phyloP scores from a whole-genome alignment of 1,140 invertebrate species.

The Drosophila cardini region DNA sequence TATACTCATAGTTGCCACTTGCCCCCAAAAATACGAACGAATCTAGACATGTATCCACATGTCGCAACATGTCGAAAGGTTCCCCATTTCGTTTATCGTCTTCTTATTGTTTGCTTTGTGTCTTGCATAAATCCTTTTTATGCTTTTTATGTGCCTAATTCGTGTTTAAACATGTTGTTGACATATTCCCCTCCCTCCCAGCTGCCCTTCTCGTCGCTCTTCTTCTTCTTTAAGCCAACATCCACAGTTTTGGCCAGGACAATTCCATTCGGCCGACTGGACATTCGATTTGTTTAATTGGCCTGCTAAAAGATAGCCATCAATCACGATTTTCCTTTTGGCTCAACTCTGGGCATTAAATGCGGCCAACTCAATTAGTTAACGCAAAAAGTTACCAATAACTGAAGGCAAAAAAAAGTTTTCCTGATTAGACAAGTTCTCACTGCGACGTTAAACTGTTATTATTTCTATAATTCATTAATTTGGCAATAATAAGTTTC shows the following conservation, averaged over 20 bases:
- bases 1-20: constrained; percentile 55
- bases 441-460: constrained; percentile 12
- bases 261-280: constrained; percentile 49
- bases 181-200: constrained; percentile 53
- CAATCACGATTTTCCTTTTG: constrained; percentile 59
- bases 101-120: constrained; percentile 66
- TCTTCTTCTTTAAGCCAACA: constrained; percentile 22
- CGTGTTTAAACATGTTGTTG: constrained; percentile 81
- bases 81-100: constrained; percentile 40
- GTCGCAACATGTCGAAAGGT: constrained; percentile 23
- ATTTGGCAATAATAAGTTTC: background rate
- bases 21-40: constrained; percentile 13
- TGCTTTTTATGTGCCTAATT: constrained; percentile 80
- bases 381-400: constrained; percentile 20
- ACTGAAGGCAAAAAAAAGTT: constrained; percentile 20
- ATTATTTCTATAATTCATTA: constrained; percentile 14
- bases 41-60: constrained; percentile 5
- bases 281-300: constrained; percentile 81
- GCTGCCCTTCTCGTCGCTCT: constrained; percentile 5
- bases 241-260: constrained; percentile 23
- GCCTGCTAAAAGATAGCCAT: constrained; percentile 73
- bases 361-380: constrained; percentile 58
- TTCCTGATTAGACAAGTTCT: constrained; percentile 18
- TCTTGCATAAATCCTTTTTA: constrained; percentile 74
- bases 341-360: constrained; percentile 21